A percentile compares a stretch with the other conserved stretches of the same genome.
These are phyloP conservation scores for Sialia sialis DNA, from an alignment of 2,113 vertebrate species.

Conservation along the genomic window DNA sequence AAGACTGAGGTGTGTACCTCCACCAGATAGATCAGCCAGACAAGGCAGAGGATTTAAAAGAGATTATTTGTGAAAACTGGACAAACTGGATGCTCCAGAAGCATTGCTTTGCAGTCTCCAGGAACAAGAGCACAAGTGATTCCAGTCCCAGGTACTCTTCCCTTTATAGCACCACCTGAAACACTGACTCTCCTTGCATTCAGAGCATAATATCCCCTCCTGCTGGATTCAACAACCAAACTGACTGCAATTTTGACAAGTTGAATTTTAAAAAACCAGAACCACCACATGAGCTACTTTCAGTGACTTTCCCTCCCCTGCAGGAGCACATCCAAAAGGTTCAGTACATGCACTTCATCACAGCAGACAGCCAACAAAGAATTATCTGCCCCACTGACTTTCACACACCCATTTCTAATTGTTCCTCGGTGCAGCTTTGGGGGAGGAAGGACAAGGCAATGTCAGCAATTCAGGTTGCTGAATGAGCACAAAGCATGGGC, in stretches of 20 bases:
- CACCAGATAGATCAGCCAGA: not conserved
- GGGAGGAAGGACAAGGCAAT: not conserved
- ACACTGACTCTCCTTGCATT: not conserved
- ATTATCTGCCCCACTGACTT: not conserved
- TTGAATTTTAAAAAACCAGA: not conserved
- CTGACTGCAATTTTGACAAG: not conserved
- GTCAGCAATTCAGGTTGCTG: not conserved
- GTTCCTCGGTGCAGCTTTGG: not conserved
- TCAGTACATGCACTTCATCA: not conserved
- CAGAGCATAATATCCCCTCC: not conserved
- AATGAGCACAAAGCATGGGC: rapidly evolving
- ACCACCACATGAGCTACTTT: not conserved
- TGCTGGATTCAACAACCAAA: not conserved
- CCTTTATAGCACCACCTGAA: not conserved
- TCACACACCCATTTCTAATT: not conserved
- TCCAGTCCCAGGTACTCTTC: not conserved
- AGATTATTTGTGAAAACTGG: not conserved
- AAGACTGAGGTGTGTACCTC: not conserved
- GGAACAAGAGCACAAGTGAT: too few relatives aligned
- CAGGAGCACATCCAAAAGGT: not conserved
- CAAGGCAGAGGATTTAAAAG: not conserved
- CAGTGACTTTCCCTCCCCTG: not conserved
- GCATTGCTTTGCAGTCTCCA: too few relatives aligned
- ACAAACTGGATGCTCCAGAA: not conserved
- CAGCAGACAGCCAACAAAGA: not conserved